Base-by-base conservation (phyloP, 2,113 vertebrate species). In the Hydropotes inermis region DNA sequence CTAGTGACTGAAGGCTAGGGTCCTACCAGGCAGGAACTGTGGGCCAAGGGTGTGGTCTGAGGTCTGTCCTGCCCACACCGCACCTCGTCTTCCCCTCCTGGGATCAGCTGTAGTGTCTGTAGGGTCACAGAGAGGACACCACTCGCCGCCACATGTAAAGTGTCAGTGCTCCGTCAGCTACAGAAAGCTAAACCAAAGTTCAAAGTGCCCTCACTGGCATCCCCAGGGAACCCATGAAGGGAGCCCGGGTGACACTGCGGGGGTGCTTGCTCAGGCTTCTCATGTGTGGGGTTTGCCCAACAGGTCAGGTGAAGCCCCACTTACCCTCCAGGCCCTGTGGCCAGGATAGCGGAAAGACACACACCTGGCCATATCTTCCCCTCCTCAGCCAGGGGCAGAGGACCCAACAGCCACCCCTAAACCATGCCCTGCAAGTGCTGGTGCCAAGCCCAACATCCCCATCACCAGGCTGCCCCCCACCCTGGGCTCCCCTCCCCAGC, bases 141-240 rank as follows among this genome's bases (percentile, higher is more conserved):
- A 11, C 33, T 74, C 7, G 45, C 27, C 1, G 7, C 7, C 61
- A 21, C 55, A 45, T 0, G 7, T 16, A 7, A 43, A 64, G 11
- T 0, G 12, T 25, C 58, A 45, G 17, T 28, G 43, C 25, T 27
- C 14, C 0, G 1, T 47, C 14, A 8, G 8, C 33, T 54, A 25
- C 39, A 47, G 91, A 57, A 61, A 33, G 25, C 25, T 4, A 28
- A 39, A 1, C 33, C 15, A 23, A 7, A 6, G 4, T 28, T 33
- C 7, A 5, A 17, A 36, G n/a, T 2, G 0, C 27, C 23, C 43
- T 36, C 15, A 6, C 64, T 0, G 0, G 57, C 19, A 30, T 30
- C 54, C 14, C 43, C 13, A 8, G 33, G 28, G 74, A 19, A 28
- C 86, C 82, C 1, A 1, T 7, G 36, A n/a, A 67, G 74, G 30